Evolutionary conservation across 2,797 vertebrate species (phyloP), one percentile per base, ranked within the genome.

Genomic region (Euphonia xanthogaster): DNA sequence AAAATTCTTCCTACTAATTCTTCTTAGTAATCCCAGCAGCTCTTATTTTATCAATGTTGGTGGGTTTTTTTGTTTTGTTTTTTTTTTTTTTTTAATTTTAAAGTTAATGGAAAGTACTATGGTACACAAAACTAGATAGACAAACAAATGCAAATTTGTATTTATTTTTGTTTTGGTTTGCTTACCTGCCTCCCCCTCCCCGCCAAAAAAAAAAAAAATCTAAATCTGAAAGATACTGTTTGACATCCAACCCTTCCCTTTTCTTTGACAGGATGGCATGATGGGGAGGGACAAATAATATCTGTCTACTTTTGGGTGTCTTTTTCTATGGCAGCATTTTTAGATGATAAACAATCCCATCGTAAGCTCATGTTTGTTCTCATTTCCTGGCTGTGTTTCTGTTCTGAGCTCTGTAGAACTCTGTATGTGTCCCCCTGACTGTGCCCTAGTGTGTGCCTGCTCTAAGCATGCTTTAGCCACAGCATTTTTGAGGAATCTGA

Each of bases 1-100:
- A 90, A 58, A 90, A 88, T 90, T 81, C 57, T 89, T 92, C 82
- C 73, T 62, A 42, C 33, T 66, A 61, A 76, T 58, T 81, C 57
- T 89, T 92, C 82, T 62, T 58, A 42, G 31, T 66, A 61, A 76
- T 58, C 58, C 24, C 45, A 62, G 40, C 20, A 83, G 47, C 45
- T 93, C n/a, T 68, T 73, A 51, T 93, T 93, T 90, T 53, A 83
- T 47, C 3, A 4, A 17, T 42, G 44, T 53, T 54, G 27, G 14
- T 7, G 4, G 7, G 5, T 23, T 10, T 53, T n/a, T 15, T 24
- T 35, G 12, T 10, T 14, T 16, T 50, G 9, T 12, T 14, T 47
- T 30, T 42, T 70, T 48, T 7, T 22, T 14, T 1, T 44, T 77
- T 54, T 80, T 40, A 2, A 42, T 33, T 82, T 79, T 72, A 74